phyloP scores from a whole-genome alignment of 2,797 vertebrate genomes.

The Falco rusticolus region DNA sequence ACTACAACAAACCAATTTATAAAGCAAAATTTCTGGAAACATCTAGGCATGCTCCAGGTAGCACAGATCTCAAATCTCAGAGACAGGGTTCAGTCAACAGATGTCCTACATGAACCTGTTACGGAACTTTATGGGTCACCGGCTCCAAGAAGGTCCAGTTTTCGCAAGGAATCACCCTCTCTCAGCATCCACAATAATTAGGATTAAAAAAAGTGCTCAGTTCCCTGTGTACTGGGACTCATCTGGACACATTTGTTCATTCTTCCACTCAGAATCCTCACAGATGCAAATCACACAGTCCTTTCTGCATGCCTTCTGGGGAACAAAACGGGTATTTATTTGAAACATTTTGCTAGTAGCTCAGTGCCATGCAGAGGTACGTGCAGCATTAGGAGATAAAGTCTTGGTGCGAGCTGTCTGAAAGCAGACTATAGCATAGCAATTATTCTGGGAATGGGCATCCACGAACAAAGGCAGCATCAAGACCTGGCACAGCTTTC shows the following conservation, averaged over 20 bases:
- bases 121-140: neutral
- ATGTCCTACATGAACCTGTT: fast-evolving
- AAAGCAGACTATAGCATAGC: neutral
- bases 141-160: neutral
- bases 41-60: fast-evolving
- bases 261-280: neutral
- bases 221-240: neutral
- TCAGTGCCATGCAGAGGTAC: neutral
- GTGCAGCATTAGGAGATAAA: fast-evolving
- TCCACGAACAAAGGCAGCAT: neutral
- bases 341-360: neutral
- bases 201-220: fast-evolving
- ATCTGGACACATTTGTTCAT: neutral
- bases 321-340: neutral
- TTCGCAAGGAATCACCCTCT: neutral
- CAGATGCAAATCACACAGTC: neutral
- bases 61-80: neutral
- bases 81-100: neutral
- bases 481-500: constrained; percentile 25
- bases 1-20: neutral
- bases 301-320: neutral
- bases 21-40: neutral
- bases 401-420: neutral
- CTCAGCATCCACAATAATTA: fast-evolving
- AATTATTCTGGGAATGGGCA: neutral